phyloP scores from a whole-genome alignment of 2,113 vertebrate species.

The Podarcis muralis region DNA sequence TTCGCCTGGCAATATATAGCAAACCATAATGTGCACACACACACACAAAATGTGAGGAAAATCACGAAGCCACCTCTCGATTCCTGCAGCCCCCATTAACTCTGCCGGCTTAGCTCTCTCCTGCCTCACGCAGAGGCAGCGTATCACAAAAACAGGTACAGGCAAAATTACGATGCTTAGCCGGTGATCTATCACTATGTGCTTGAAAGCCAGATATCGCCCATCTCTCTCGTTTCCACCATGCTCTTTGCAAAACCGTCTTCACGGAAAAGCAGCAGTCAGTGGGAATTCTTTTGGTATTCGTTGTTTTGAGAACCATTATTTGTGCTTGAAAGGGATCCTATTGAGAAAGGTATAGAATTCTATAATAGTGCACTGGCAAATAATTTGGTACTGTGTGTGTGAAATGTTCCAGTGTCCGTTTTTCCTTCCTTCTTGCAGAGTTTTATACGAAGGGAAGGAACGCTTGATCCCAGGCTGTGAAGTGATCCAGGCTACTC shows the following conservation, averaged over 20 bases:
- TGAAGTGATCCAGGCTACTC: slow-evolving; percentile 94
- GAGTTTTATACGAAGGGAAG: slow-evolving; percentile 95
- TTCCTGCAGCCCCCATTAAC: no score
- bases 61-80: no score
- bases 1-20: no score
- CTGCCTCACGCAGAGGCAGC: no score
- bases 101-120: no score
- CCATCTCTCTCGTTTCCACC: not conserved
- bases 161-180: no score
- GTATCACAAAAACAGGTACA: no score
- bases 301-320: not conserved
- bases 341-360: not conserved
- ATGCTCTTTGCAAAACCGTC: not conserved
- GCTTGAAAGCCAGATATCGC: no score
- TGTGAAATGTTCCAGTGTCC: not conserved
- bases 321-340: not conserved
- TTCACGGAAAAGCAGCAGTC: not conserved
- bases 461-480: slow-evolving; percentile 93
- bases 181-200: no score
- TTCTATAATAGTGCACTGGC: not conserved
- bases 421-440: slow-evolving; percentile 55
- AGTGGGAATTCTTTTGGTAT: not conserved
- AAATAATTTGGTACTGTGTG: fast-evolving
- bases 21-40: no score
- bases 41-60: no score